A percentile compares a stretch with the other conserved stretches of the same genome.
These are phyloP conservation scores for Thunnus thynnus DNA, from an alignment of 2,113 vertebrate genomes.

Conservation along the genomic window DNA sequence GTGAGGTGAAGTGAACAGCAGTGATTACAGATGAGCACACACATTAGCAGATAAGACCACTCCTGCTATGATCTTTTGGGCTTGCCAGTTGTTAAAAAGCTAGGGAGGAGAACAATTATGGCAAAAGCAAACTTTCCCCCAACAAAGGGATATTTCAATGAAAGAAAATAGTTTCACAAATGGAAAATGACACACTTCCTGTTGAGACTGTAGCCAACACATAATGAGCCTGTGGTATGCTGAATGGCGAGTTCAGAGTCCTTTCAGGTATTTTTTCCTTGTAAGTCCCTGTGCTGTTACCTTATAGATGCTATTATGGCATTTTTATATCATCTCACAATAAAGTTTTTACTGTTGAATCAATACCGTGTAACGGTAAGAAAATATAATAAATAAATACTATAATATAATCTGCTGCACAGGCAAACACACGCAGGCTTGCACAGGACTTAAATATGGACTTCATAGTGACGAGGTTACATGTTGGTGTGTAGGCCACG, in stretches of 20 bases:
- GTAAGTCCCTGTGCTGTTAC: neutral
- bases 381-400: no score
- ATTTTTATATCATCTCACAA: neutral
- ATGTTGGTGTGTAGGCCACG: neutral
- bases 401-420: neutral
- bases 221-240: conserved; percentile 6
- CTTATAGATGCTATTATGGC: neutral
- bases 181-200: conserved; percentile 54
- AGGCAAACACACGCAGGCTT: neutral
- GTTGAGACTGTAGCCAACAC: conserved; percentile 16
- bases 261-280: neutral
- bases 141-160: conserved; percentile 1
- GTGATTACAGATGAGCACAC: neutral
- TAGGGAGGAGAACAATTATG: no score
- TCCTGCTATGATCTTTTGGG: no score
- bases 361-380: no score
- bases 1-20: neutral
- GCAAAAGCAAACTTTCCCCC: neutral
- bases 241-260: neutral
- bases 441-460: neutral
- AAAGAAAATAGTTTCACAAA: conserved; percentile 6
- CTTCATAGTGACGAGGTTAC: no score
- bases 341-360: neutral
- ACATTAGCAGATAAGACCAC: neutral
- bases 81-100: neutral